These are phyloP conservation scores for Sycophaga agraensis DNA, from an alignment of 1,140 invertebrate genomes.

Conservation along the genomic window DNA sequence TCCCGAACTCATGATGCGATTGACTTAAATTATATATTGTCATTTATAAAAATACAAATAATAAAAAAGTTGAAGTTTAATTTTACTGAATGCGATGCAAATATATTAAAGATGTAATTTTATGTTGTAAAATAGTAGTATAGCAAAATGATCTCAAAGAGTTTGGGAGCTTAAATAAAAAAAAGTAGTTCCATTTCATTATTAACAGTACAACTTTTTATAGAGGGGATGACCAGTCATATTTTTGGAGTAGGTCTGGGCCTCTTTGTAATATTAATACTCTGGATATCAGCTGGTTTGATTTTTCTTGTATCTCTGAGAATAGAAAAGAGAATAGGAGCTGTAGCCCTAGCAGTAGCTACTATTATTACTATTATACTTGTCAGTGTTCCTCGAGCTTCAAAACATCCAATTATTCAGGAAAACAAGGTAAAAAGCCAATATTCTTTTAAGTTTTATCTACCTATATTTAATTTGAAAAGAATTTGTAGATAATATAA, in stretches of 20 bases:
- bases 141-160: too few relatives aligned
- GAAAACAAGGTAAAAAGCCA: constrained; percentile 44
- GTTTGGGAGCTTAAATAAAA: too few relatives aligned
- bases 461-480: not conserved
- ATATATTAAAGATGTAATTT: too few relatives aligned
- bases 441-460: not conserved
- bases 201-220: too few relatives aligned
- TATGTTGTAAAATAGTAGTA: too few relatives aligned
- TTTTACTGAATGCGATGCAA: too few relatives aligned
- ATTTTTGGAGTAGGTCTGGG: constrained; percentile 61
- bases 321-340: constrained; percentile 60
- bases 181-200: too few relatives aligned
- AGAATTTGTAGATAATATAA: too few relatives aligned
- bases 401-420: constrained; percentile 40
- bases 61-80: too few relatives aligned
- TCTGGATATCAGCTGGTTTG: constrained; percentile 60
- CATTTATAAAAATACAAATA: too few relatives aligned
- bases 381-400: constrained; percentile 57
- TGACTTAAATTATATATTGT: too few relatives aligned
- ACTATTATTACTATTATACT: constrained; percentile 58
- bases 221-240: constrained; percentile 55
- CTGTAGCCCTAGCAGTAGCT: constrained; percentile 53
- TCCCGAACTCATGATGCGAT: too few relatives aligned
- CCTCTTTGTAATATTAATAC: constrained; percentile 59
- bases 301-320: constrained; percentile 61